Percentiles rank a stretch among this genome's conserved stretches.
Conservation (phyloP, 2,888 invertebrate species). For the Diarsia dahlii region DNA sequence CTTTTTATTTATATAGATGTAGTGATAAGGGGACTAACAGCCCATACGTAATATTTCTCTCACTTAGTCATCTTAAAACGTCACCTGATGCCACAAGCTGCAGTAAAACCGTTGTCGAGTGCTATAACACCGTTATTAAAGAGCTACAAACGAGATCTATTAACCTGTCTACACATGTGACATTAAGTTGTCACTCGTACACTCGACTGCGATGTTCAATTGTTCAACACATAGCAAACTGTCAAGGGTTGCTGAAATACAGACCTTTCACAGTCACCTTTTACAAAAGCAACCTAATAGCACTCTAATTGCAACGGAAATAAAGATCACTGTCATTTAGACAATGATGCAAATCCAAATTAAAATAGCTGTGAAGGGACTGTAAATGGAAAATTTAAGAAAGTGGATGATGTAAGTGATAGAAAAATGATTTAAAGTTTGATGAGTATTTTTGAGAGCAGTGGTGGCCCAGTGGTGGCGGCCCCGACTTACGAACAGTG, state of each 20-base stretch:
- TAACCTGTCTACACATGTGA: slow-evolving; percentile 9
- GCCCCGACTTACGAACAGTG: too few relatives aligned
- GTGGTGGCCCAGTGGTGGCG: too few relatives aligned
- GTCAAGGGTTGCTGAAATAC: not conserved
- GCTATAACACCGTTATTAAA: not conserved
- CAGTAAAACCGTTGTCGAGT: not conserved
- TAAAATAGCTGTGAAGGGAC: not conserved
- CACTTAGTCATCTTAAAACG: not conserved
- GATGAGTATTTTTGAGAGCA: too few relatives aligned
- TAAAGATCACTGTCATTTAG: not conserved
- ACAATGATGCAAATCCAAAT: not conserved
- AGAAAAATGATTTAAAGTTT: not conserved
- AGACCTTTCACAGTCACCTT: not conserved
- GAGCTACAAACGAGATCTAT: slow-evolving; percentile 17
- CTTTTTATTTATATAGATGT: too few relatives aligned
- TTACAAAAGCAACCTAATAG: not conserved
- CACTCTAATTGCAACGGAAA: not conserved
- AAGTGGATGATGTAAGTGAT: not conserved
- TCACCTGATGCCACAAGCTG: not conserved
- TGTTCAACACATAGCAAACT: not conserved
- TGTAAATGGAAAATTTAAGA: not conserved
- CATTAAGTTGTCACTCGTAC: slow-evolving; percentile 6
- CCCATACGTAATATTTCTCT: not conserved
- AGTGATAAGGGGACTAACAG: too few relatives aligned
- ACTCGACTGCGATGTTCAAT: not conserved